Evolutionary conservation across 2,888 invertebrate species (phyloP).

Genomic region (Rhyacophila evoluta): DNA sequence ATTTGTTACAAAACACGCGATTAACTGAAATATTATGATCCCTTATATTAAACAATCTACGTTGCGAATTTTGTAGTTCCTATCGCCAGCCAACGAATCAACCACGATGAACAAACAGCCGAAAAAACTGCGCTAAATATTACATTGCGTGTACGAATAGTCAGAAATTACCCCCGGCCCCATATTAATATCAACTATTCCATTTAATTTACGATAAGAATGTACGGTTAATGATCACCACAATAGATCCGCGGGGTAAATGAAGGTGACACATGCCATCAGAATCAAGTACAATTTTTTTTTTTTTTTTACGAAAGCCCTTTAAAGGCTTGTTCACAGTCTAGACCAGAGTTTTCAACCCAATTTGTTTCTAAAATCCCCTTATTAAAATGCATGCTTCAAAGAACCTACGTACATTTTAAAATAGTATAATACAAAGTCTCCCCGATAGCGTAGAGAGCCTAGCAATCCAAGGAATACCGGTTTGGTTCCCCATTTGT

Average conservation of each 20-base stretch:
- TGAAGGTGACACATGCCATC: constrained; percentile 37
- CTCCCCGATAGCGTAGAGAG: too few relatives aligned
- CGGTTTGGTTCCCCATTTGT: too few relatives aligned
- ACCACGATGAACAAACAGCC: background rate
- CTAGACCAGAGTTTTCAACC: too few relatives aligned
- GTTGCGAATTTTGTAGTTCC: background rate
- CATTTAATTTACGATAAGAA: constrained; percentile 48
- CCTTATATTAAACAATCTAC: background rate
- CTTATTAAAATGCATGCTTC: too few relatives aligned
- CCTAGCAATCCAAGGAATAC: too few relatives aligned
- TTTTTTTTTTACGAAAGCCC: too few relatives aligned
- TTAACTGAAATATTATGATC: too few relatives aligned
- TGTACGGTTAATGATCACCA: constrained; percentile 35
- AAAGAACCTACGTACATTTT: too few relatives aligned
- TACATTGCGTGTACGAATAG: constrained; percentile 40
- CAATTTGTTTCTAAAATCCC: too few relatives aligned
- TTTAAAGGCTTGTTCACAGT: too few relatives aligned
- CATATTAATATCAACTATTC: constrained; percentile 47
- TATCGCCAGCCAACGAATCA: background rate
- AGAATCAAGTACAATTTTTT: background rate
- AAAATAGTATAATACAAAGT: too few relatives aligned
- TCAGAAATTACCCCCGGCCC: constrained; percentile 36
- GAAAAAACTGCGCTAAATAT: background rate
- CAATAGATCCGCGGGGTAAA: constrained; percentile 38
- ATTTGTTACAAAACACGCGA: too few relatives aligned